Evolutionary conservation across 2,888 invertebrate genomes (phyloP).

Genomic region (Drosophila longiperda): DNA sequence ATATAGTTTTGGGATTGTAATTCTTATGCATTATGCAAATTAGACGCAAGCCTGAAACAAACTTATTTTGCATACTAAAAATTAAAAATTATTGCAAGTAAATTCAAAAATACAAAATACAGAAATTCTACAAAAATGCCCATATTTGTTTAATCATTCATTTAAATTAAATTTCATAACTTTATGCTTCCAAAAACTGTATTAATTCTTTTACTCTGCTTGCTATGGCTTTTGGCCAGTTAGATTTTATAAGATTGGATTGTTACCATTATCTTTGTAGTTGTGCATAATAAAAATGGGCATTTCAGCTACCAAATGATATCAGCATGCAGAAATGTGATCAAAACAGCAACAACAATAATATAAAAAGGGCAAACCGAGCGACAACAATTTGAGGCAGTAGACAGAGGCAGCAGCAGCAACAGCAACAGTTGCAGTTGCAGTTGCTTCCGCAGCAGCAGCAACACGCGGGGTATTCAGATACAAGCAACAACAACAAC

Average conservation of each 20-base stretch:
- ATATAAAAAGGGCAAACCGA: constrained; percentile 25
- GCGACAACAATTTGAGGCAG: constrained; percentile 34
- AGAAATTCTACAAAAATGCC: no score
- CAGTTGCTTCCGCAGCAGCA: constrained; percentile 64
- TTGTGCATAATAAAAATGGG: constrained; percentile 33
- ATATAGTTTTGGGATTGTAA: constrained; percentile 4
- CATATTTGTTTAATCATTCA: background rate
- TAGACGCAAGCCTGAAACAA: background rate
- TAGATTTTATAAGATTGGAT: constrained; percentile 10
- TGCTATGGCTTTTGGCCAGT: background rate
- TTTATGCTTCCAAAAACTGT: background rate
- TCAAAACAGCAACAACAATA: constrained; percentile 30
- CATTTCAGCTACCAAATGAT: constrained; percentile 46
- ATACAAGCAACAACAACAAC: constrained; percentile 60
- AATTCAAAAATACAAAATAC: no score
- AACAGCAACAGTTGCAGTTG: constrained; percentile 55
- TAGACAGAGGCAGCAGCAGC: constrained; percentile 23
- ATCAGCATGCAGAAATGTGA: constrained; percentile 48
- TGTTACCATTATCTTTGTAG: background rate
- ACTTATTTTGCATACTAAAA: background rate
- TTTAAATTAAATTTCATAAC: background rate
- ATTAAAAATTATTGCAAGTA: no score
- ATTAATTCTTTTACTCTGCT: background rate
- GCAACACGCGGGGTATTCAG: constrained; percentile 70
- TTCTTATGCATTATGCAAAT: constrained; percentile 10